Evolutionary conservation across 2,797 vertebrate species (phyloP), one percentile per base, ranked within the genome.

Genomic region (Gallinago solitaria): DNA sequence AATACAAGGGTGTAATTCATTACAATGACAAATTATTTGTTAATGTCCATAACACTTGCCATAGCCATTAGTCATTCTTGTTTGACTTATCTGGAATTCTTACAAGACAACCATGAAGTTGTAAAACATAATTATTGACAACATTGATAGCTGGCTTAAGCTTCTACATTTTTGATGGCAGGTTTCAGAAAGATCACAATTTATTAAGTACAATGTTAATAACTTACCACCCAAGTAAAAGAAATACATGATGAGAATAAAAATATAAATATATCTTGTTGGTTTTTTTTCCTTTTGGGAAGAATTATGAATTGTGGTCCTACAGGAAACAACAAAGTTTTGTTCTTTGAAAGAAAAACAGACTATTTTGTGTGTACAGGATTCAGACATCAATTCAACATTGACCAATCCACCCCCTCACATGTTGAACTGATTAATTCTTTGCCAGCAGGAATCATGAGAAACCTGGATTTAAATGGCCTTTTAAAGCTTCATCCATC

Each of bases 361-460:
- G 59, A 24, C 32, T 91, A 8, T 79, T 92, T 94, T 91, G 74
- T 96, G 88, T 87, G 21, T 54, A 69, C 6, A 9, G 17, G 61
- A 74, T 82, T 92, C 74, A 91, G 65, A 61, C 51, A 78, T 59
- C 37, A 71, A 73, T 30, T 70, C 48, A 91, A 32, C 56, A 92
- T 43, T 83, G 75, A 91, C 69, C 23, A 61, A 78, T 53, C 61
- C 88, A 56, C 81, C 51, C 70, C 57, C 70, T 95, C 76, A 64
- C 87, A 83, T 85, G 50, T 2, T 89, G 83, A 92, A 95, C 43
- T 95, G 91, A 96, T 93, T 95, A 96, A 94, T 96, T 87, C 63
- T 95, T 96, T 94, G 63, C 89, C 74, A 88, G 60, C 32, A 90
- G 28, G 37, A 16, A 93, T 87, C 71, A 69, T 59, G 37, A 96